Percentiles rank a stretch among this genome's conserved stretches.
Evolutionary conservation across 2,113 vertebrate species (phyloP).

Genomic region (Neotragus pygmaeus): DNA sequence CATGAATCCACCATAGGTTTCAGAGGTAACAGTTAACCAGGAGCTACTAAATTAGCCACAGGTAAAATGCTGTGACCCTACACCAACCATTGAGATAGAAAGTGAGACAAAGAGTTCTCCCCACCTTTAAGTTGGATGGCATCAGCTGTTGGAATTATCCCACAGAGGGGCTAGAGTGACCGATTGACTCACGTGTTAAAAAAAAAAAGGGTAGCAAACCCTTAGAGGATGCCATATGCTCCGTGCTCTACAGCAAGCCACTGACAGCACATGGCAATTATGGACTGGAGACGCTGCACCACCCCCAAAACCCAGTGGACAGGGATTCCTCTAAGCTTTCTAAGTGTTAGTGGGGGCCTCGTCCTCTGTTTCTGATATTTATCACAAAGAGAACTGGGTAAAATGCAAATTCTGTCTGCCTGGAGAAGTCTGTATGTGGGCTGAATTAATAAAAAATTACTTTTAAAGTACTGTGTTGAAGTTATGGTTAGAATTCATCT

Average conservation of each 20-base stretch:
- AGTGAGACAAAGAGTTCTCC: conserved; percentile 74
- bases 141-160: conserved; percentile 81
- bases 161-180: conserved; percentile 76
- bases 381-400: conserved; percentile 65
- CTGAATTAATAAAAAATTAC: conserved; percentile 25
- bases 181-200: conserved; percentile 72
- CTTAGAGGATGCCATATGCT: conserved; percentile 82
- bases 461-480: background rate
- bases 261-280: conserved; percentile 60
- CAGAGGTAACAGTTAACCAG: conserved; percentile 29
- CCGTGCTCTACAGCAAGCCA: conserved; percentile 70
- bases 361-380: conserved; percentile 63
- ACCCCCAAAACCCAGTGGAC: conserved; percentile 74
- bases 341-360: conserved; percentile 44
- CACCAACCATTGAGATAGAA: conserved; percentile 52
- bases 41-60: conserved; percentile 54
- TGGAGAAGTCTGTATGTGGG: background rate
- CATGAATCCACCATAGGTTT: background rate
- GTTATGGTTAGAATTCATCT: background rate
- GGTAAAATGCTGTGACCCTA: conserved; percentile 43
- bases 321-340: conserved; percentile 70
- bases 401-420: conserved; percentile 52
- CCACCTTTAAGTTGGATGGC: conserved; percentile 75
- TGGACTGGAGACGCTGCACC: conserved; percentile 65
- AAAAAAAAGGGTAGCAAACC: conserved; percentile 71